A percentile compares a stretch with the other conserved stretches of the same genome.
Conservation (phyloP, 2,113 vertebrate species). For the Cygnus buccinator region DNA sequence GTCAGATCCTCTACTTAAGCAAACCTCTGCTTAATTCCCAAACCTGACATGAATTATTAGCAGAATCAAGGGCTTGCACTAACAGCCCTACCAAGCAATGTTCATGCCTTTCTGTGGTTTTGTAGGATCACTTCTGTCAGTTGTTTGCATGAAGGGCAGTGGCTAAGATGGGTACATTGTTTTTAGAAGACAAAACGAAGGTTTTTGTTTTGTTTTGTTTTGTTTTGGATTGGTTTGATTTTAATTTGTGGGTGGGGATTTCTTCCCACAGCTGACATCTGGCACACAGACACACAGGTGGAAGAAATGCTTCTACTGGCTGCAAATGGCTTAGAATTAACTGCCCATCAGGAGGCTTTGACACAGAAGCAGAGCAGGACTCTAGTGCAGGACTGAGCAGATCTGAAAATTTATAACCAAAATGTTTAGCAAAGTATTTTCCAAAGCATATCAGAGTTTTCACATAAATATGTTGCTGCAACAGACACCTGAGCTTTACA, state of each 20-base stretch:
- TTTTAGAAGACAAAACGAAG: not conserved
- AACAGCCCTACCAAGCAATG: not conserved
- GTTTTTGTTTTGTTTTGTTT: not conserved
- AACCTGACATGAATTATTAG: not conserved
- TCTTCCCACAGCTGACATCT: not conserved
- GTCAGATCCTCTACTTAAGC: not conserved
- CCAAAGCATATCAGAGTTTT: not conserved
- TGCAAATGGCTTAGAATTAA: not conserved
- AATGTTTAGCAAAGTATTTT: not conserved
- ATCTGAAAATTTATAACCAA: not conserved
- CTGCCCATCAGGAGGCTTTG: not conserved
- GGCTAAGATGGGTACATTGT: too few species aligned
- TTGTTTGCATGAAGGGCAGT: not conserved
- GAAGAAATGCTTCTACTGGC: not conserved
- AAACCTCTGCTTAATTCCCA: not conserved
- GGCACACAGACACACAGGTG: too few species aligned
- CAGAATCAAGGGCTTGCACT: not conserved
- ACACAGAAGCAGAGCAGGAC: not conserved
- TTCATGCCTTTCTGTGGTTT: not conserved
- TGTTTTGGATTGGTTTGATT: not conserved
- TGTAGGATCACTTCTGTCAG: not conserved
- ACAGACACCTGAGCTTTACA: not conserved
- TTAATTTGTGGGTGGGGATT: not conserved
- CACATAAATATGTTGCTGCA: not conserved
- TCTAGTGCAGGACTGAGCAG: not conserved